Evolutionary conservation across 2,888 invertebrate genomes (phyloP).

Genomic region (Tiliacea citrago): DNA sequence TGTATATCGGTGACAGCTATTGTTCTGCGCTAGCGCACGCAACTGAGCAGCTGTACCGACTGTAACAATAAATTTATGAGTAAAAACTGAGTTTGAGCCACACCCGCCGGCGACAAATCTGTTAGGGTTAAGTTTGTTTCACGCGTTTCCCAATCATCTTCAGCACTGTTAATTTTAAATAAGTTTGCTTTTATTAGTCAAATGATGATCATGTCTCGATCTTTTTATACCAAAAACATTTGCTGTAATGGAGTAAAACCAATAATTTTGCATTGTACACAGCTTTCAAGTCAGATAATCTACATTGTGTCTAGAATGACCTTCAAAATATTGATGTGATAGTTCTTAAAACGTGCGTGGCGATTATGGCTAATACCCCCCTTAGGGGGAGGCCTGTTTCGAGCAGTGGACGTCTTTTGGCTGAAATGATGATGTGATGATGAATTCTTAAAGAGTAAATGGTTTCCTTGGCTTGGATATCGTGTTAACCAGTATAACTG

Average conservation of each 20-base stretch:
- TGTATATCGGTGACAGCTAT: conserved; percentile 58
- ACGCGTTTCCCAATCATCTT: conserved; percentile 9
- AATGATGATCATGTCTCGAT: background rate
- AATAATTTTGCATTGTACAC: background rate
- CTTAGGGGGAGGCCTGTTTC: too few relatives aligned
- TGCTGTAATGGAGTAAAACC: background rate
- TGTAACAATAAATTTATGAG: conserved; percentile 66
- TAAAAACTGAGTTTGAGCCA: conserved; percentile 67
- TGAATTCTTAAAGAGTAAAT: too few relatives aligned
- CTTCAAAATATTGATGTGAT: background rate
- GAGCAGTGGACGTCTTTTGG: too few relatives aligned
- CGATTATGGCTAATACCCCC: too few relatives aligned
- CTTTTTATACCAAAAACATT: background rate
- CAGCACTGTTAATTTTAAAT: background rate
- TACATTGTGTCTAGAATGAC: background rate
- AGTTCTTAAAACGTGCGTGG: too few relatives aligned
- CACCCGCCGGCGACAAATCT: conserved; percentile 64
- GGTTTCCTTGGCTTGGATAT: too few relatives aligned
- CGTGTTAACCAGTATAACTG: too few relatives aligned
- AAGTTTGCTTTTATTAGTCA: background rate
- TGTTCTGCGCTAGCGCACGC: conserved; percentile 53
- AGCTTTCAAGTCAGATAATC: background rate
- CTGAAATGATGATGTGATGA: too few relatives aligned
- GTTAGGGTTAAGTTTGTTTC: conserved; percentile 41
- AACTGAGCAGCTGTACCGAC: conserved; percentile 61